These are phyloP conservation scores for Drosophila miranda DNA, from an alignment of 1,140 invertebrate genomes.

Conservation along the genomic window DNA sequence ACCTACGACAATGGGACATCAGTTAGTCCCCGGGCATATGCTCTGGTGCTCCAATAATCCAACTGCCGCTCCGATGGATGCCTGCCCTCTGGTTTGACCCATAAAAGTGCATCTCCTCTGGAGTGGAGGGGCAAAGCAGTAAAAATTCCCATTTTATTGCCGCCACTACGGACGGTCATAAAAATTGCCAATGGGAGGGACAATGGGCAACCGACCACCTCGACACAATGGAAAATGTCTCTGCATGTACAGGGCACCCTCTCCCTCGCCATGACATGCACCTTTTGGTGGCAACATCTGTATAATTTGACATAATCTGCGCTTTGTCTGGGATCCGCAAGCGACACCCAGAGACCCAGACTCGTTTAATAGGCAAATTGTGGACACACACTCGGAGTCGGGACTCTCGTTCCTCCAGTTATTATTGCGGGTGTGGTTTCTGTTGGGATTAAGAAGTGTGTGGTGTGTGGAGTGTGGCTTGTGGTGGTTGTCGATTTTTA, in stretches of 20 bases:
- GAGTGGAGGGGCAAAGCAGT: slow-evolving; percentile 26
- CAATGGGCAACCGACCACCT: slow-evolving; percentile 32
- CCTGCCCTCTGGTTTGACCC: slow-evolving; percentile 40
- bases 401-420: slow-evolving; percentile 15
- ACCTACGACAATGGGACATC: slow-evolving; percentile 37
- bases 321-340: slow-evolving; percentile 59
- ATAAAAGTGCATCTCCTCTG: slow-evolving; percentile 52
- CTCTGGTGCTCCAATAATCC: slow-evolving; percentile 46
- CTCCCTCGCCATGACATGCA: neutral
- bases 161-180: slow-evolving; percentile 39
- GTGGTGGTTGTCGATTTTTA: slow-evolving; percentile 47
- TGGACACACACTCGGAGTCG: neutral
- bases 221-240: slow-evolving; percentile 9
- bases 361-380: slow-evolving; percentile 53
- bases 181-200: slow-evolving; percentile 64
- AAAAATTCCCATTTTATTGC: slow-evolving; percentile 53
- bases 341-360: slow-evolving; percentile 14
- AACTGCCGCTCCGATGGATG: slow-evolving; percentile 10
- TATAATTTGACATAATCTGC: slow-evolving; percentile 79
- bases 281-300: slow-evolving; percentile 57
- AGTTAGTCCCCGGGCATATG: slow-evolving; percentile 45
- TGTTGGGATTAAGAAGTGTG: slow-evolving; percentile 37
- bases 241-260: neutral
- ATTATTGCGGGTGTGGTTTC: slow-evolving; percentile 28
- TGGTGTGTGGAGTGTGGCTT: slow-evolving; percentile 13